phyloP scores from a whole-genome alignment of 2,797 vertebrate species.

The Ispidina picta region DNA sequence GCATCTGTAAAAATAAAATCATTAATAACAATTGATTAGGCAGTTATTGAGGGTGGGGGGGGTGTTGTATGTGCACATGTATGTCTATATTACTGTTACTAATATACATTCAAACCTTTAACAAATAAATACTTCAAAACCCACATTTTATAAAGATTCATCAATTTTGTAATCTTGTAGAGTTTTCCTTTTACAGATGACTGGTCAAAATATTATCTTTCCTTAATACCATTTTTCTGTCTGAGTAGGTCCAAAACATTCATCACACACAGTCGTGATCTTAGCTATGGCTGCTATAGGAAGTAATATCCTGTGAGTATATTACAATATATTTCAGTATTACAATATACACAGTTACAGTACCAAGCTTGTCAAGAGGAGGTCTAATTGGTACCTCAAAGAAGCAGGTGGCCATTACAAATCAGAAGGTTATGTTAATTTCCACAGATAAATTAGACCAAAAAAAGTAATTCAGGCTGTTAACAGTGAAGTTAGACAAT shows the following conservation, averaged over 20 bases:
- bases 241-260: background rate
- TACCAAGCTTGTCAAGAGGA: background rate
- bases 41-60: background rate
- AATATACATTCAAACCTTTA: background rate
- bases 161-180: background rate
- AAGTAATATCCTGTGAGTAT: background rate
- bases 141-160: background rate
- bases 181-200: background rate
- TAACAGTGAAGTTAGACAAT: background rate
- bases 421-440: background rate
- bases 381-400: background rate
- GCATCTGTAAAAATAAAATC: background rate
- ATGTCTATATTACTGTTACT: background rate
- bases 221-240: background rate
- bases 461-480: background rate
- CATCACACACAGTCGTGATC: background rate
- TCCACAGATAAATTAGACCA: background rate
- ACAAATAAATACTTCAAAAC: background rate
- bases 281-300: conserved; percentile 33
- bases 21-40: background rate
- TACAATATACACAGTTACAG: background rate
- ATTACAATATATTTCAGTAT: background rate
- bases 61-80: background rate
- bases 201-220: background rate
- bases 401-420: background rate